phyloP scores from a whole-genome alignment of 92 coral and sea anemone genomes.

The Epizoanthus scotinus region DNA sequence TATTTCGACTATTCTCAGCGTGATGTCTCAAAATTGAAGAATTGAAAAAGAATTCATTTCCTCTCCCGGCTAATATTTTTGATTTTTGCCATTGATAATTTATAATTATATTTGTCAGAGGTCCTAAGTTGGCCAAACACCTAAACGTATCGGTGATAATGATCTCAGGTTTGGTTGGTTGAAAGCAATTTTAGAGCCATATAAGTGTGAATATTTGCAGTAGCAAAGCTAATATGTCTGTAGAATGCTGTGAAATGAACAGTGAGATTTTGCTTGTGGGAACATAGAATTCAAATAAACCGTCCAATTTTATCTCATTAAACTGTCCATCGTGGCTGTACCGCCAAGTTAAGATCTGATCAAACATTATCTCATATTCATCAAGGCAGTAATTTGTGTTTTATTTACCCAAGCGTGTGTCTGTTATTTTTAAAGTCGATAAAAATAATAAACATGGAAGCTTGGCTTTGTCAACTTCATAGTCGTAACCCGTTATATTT shows the following conservation, averaged over 20 bases:
- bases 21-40: neutral
- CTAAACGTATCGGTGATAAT: neutral
- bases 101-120: neutral
- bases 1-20: neutral
- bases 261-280: neutral
- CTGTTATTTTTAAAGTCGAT: neutral
- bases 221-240: neutral
- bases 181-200: neutral
- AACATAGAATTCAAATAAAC: neutral
- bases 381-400: neutral
- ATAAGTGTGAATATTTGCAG: constrained; percentile 8
- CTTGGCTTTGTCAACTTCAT: neutral
- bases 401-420: neutral
- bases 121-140: neutral
- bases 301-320: constrained; percentile 15
- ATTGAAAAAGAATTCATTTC: neutral
- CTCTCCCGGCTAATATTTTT: neutral
- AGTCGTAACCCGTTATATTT: no score
- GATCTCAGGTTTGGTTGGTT: neutral
- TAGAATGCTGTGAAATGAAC: neutral
- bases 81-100: constrained; percentile 5
- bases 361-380: neutral
- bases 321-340: neutral
- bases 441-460: neutral
- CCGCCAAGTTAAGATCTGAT: constrained; percentile 18